These are phyloP conservation scores for Bambusicola thoracicus DNA, from an alignment of 2,113 vertebrate genomes.

Conservation along the genomic window DNA sequence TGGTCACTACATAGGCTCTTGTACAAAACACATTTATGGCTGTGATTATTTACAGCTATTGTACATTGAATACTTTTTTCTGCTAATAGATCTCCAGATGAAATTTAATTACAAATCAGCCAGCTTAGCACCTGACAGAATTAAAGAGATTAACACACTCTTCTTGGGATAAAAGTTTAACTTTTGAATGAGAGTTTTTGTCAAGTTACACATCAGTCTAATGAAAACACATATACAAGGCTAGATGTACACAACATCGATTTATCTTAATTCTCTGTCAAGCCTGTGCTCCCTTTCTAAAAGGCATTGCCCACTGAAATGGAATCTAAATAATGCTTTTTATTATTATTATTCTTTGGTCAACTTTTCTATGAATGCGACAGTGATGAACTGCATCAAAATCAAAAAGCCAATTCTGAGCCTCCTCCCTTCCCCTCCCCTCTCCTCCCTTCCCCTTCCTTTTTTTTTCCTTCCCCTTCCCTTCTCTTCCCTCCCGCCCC, in stretches of 20 bases:
- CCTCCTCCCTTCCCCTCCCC: neutral
- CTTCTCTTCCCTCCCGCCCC: too few relatives aligned
- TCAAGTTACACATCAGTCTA: neutral
- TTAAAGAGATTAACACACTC: neutral
- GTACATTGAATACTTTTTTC: neutral
- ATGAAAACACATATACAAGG: neutral
- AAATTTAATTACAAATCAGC: conserved; percentile 58
- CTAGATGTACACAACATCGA: neutral
- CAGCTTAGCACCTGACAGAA: conserved; percentile 40
- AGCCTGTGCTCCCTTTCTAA: neutral
- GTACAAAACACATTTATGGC: conserved; percentile 44
- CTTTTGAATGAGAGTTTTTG: neutral
- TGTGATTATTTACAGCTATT: conserved; percentile 57
- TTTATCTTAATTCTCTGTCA: neutral
- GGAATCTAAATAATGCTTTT: neutral
- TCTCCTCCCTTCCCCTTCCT: neutral
- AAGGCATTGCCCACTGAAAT: neutral
- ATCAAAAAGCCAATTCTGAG: neutral
- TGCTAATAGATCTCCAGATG: conserved; percentile 1
- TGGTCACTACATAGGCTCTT: conserved; percentile 42
- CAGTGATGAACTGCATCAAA: neutral
- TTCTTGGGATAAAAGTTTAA: neutral
- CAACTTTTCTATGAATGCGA: neutral
- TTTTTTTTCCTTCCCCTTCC: too few relatives aligned
- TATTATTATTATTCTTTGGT: neutral